A percentile compares a stretch with the other conserved stretches of the same genome.
These are phyloP conservation scores for Drosophila melanogaster DNA, from an alignment of 1,140 invertebrate species.

Conservation along the genomic window Release_6_plus_ISO1_MT NT_033777.3:24117501-24118000, in stretches of 20 bases:
- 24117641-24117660: conserved; percentile 19
- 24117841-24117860: background rate
- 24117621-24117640: conserved; percentile 16
- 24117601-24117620: conserved; percentile 13
- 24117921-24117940: too few species aligned
- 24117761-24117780: conserved; percentile 18
- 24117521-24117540: conserved; percentile 26
- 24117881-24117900: too few species aligned
- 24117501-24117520: background rate
- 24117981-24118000: too few species aligned
- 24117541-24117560: conserved; percentile 9
- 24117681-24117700: conserved; percentile 52
- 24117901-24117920: too few species aligned
- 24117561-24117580: conserved; percentile 23
- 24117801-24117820: background rate
- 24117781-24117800: conserved; percentile 8
- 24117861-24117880: too few species aligned
- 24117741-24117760: conserved; percentile 67
- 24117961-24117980: background rate
- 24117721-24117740: conserved; percentile 65
- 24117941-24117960: background rate
- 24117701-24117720: conserved; percentile 50
- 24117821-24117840: background rate
- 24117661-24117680: conserved; percentile 48
- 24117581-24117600: conserved; percentile 26